phyloP scores from a whole-genome alignment of 2,888 invertebrate species.

The Lasioglossum lativentre region DNA sequence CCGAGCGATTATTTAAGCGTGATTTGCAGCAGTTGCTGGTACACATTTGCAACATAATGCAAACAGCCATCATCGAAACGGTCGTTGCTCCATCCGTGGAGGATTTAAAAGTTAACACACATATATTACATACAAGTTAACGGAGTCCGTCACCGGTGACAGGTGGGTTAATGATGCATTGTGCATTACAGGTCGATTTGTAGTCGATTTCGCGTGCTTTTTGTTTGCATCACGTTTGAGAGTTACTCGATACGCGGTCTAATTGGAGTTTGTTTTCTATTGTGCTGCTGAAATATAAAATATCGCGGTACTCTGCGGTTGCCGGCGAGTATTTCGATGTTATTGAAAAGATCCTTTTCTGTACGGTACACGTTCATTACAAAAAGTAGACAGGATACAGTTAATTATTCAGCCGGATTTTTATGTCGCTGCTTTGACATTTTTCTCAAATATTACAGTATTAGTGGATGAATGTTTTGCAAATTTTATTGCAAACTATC shows the following conservation, averaged over 20 bases:
- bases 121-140: not conserved
- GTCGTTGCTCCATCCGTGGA: not conserved
- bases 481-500: not conserved
- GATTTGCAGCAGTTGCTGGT: not conserved
- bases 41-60: not conserved
- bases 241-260: conserved; percentile 43
- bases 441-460: not conserved
- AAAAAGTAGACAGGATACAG: not conserved
- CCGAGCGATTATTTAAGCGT: not conserved
- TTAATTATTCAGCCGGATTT: not conserved
- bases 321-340: not conserved
- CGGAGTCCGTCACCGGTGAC: conserved; percentile 13
- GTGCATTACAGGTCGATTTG: not conserved
- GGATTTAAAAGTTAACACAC: not conserved
- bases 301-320: not conserved
- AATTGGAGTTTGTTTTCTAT: conserved; percentile 37
- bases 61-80: not conserved
- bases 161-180: conserved; percentile 1
- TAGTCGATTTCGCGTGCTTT: conserved; percentile 28
- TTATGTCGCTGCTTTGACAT: not conserved
- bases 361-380: not conserved
- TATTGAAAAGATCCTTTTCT: not conserved
- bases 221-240: conserved; percentile 43
- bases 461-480: not conserved
- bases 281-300: not conserved